Percentiles rank a stretch among this genome's conserved stretches.
Evolutionary conservation across 2,797 vertebrate species (phyloP).

Genomic region (Acridotheres tristis): DNA sequence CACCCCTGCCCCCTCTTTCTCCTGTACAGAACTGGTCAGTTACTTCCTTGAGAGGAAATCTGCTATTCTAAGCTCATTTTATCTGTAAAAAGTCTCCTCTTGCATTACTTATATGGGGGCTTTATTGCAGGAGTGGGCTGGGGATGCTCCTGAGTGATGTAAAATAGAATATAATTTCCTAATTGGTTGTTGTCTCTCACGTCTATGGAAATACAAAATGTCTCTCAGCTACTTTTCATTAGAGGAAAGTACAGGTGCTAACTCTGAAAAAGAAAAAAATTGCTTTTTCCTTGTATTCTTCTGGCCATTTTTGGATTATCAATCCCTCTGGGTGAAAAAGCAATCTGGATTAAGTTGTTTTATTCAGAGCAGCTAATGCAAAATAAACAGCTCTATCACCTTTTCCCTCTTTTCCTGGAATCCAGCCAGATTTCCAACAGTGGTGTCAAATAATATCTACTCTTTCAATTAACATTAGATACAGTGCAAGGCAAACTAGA

Average conservation of each 20-base stretch:
- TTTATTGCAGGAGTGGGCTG: background rate
- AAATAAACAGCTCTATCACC: conserved; percentile 9
- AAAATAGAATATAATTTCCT: background rate
- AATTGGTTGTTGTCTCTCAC: background rate
- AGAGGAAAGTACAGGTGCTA: background rate
- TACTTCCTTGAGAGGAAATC: background rate
- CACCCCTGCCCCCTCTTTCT: background rate
- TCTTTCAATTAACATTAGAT: conserved; percentile 10
- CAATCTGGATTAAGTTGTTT: background rate
- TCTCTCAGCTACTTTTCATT: background rate
- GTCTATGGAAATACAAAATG: background rate
- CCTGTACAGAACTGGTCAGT: background rate
- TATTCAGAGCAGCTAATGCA: background rate
- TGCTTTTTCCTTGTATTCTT: background rate
- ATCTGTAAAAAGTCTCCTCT: background rate
- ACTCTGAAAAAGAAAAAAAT: background rate
- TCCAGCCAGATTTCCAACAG: background rate
- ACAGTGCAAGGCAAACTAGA: background rate
- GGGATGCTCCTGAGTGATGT: background rate
- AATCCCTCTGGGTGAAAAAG: background rate
- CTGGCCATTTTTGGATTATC: background rate
- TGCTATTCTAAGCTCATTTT: background rate
- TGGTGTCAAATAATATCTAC: background rate
- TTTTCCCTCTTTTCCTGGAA: background rate
- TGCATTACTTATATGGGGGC: background rate